A percentile compares a stretch with the other conserved stretches of the same genome.
These are phyloP conservation scores for Pagetopsis macropterus DNA, from an alignment of 2,797 vertebrate genomes.

Conservation along the genomic window DNA sequence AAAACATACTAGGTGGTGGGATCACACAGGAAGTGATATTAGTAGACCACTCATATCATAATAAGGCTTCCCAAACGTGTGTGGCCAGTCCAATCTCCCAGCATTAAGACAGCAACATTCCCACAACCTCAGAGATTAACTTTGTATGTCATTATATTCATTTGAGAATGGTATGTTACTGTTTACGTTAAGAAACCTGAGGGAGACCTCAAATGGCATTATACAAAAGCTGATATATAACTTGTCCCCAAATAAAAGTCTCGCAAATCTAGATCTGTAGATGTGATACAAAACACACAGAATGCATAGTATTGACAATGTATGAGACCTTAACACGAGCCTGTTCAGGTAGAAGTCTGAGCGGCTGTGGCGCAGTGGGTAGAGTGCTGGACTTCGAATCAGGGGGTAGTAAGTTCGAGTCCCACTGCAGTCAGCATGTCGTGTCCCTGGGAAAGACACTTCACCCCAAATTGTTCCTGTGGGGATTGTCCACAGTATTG, in stretches of 20 bases:
- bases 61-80: neutral
- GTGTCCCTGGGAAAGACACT: too few relatives aligned
- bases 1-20: neutral
- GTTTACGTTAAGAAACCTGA: neutral
- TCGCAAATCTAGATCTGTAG: neutral
- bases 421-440: too few relatives aligned
- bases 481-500: too few relatives aligned
- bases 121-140: neutral
- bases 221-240: neutral
- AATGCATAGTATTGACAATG: neutral
- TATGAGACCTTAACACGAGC: slow-evolving; percentile 2
- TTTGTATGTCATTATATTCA: neutral
- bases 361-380: too few relatives aligned
- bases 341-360: slow-evolving; percentile 1
- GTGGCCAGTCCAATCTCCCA: neutral
- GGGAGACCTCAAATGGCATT: neutral
- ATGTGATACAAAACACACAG: neutral
- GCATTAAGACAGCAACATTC: neutral
- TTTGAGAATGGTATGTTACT: neutral
- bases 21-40: neutral
- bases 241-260: neutral
- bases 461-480: too few relatives aligned
- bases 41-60: neutral
- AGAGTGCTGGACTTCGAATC: too few relatives aligned
- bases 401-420: too few relatives aligned